phyloP scores from a whole-genome alignment of 2,113 vertebrate species.

The Thymallus thymallus region DNA sequence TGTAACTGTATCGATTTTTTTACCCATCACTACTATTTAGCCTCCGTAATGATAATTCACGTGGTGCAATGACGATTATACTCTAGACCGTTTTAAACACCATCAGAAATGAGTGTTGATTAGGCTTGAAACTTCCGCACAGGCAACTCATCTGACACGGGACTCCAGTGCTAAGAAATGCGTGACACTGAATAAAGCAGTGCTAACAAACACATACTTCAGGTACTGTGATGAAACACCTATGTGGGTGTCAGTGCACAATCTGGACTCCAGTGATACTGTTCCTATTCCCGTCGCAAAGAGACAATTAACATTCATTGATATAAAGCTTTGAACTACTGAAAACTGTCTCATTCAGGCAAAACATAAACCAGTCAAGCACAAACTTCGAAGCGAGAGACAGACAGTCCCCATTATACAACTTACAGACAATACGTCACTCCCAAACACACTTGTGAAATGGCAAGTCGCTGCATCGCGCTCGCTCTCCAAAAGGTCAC shows the following conservation, averaged over 20 bases:
- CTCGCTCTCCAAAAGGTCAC: background rate
- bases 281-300: too few species aligned
- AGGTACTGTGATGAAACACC: background rate
- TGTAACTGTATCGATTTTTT: background rate
- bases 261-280: too few species aligned
- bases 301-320: too few species aligned
- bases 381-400: background rate
- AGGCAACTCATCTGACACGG: conserved; percentile 10
- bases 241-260: background rate
- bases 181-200: conserved; percentile 10
- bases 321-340: background rate
- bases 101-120: too few species aligned
- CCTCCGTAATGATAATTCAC: background rate
- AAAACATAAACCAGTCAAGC: background rate
- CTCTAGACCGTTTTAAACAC: too few species aligned
- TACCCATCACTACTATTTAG: background rate
- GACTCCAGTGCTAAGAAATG: background rate
- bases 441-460: background rate
- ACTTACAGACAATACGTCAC: background rate
- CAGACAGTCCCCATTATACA: background rate
- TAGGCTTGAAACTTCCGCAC: conserved; percentile 14
- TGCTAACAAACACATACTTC: background rate
- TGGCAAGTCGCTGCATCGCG: background rate
- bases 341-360: background rate
- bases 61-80: too few species aligned